Conservation (phyloP, 2,888 invertebrate genomes). For the Apodemia hepburni region DNA sequence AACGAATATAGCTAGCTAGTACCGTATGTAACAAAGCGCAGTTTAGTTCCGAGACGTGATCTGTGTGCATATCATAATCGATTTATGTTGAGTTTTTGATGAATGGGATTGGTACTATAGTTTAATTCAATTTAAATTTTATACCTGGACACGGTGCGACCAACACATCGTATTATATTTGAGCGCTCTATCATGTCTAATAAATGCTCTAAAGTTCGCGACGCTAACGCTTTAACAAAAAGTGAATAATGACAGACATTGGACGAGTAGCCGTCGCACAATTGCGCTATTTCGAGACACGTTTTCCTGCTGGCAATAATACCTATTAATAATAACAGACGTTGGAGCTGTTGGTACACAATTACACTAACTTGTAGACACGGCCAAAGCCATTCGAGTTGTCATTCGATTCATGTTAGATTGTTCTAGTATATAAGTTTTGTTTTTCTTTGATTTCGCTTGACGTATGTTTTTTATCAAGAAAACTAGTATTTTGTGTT, state of each 20-base stretch:
- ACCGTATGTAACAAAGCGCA: too few relatives aligned
- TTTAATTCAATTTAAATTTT: too few relatives aligned
- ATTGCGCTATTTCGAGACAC: slow-evolving; percentile 65
- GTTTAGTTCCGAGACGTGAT: too few relatives aligned
- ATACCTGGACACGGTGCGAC: too few relatives aligned
- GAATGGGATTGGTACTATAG: too few relatives aligned
- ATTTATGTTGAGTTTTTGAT: too few relatives aligned
- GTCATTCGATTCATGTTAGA: slow-evolving; percentile 5
- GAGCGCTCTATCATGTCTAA: background rate
- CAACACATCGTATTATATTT: background rate
- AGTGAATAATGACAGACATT: slow-evolving; percentile 60
- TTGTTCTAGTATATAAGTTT: background rate
- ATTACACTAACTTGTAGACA: slow-evolving; percentile 38
- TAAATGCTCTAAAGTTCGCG: slow-evolving; percentile 23
- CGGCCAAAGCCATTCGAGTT: slow-evolving; percentile 34
- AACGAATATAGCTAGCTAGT: too few relatives aligned
- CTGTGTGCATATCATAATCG: too few relatives aligned
- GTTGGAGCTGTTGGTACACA: slow-evolving; percentile 39
- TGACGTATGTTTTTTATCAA: too few relatives aligned
- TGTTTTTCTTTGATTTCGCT: background rate
- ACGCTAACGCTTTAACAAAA: slow-evolving; percentile 52
- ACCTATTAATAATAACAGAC: slow-evolving; percentile 55
- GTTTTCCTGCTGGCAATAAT: slow-evolving; percentile 66
- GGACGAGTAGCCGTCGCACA: slow-evolving; percentile 48
- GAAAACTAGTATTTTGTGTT: too few relatives aligned